Base-by-base conservation (phyloP, 2,888 invertebrate species). In the Deilephila porcellus region DNA sequence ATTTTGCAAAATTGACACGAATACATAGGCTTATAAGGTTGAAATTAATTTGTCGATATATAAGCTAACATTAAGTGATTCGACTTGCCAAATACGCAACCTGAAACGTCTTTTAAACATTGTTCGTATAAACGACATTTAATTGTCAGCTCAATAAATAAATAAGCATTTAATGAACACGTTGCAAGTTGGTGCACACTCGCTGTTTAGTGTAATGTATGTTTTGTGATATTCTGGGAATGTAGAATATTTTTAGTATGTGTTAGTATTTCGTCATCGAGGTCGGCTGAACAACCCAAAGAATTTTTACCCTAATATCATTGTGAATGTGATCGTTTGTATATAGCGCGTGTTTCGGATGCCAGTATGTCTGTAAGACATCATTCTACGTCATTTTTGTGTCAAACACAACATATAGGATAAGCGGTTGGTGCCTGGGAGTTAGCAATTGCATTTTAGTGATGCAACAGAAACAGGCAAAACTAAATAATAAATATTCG, bases 321-420 rank as follows among this genome's bases (percentile, higher is more conserved):
- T 72, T 72, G 53, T 73, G 29, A 71, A 74, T 74, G 76, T 76
- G 72, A 72, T 77, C 60, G 72, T 72, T 76, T 71, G 74, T 77
- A 64, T 70, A 74, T 73, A 74, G 60, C 72, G 73, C 71, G 71
- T 70, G 71, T 63, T 72, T 74, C 45, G 60, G 63, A 64, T 52
- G 71, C 53, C 71, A 60, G 60, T 71, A 75, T 81, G 83, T 80
- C 82, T 83, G 25, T 78, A 59, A 83, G 83, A 77, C 82, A 82
- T 79, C 74, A 64, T 77, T 79, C 78, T 80, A 80, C 71, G 83
- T 85, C 84, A 83, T 85, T 81, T 85, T 82, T 85, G 86, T 87
- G 87, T 87, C 79, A 86, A 86, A 87, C 86, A 87, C 86, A 85
- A 82, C 75, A 74, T 80, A 78, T 74, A 60, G 32, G 29, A 19